phyloP scores from a whole-genome alignment of 2,888 invertebrate genomes.

The Leptopilina drosophilae region DNA sequence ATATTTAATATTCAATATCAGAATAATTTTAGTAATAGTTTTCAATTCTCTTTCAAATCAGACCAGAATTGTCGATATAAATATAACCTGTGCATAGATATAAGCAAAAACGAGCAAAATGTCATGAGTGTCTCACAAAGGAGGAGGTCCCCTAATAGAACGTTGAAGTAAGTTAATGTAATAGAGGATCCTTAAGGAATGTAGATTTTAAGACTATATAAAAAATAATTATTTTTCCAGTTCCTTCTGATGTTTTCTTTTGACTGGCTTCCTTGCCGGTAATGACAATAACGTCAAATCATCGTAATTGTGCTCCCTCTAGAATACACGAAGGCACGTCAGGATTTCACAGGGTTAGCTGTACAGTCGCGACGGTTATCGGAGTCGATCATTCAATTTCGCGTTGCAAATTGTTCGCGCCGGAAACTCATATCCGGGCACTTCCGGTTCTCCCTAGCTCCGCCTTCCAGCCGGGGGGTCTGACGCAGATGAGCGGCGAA shows the following conservation, averaged over 20 bases:
- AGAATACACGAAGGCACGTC: constrained; percentile 53
- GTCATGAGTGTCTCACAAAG: too few relatives aligned
- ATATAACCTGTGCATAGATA: too few relatives aligned
- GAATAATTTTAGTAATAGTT: too few relatives aligned
- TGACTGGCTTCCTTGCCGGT: constrained; percentile 55
- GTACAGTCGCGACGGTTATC: constrained; percentile 69
- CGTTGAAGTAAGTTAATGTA: too few relatives aligned
- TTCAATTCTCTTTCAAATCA: too few relatives aligned
- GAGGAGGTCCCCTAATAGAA: too few relatives aligned
- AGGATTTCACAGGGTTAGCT: constrained; percentile 53
- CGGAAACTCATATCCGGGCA: constrained; percentile 91
- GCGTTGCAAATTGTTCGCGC: constrained; percentile 89
- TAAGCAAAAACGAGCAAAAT: too few relatives aligned
- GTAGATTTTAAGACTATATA: too few relatives aligned
- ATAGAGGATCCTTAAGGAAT: too few relatives aligned
- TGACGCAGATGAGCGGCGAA: constrained; percentile 72
- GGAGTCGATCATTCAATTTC: constrained; percentile 81
- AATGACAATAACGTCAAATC: constrained; percentile 67
- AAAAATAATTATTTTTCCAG: neutral
- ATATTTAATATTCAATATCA: too few relatives aligned
- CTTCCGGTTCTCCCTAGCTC: constrained; percentile 72
- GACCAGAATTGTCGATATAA: too few relatives aligned
- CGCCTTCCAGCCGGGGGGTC: constrained; percentile 56
- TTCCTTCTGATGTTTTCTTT: constrained; percentile 38
- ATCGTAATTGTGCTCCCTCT: constrained; percentile 58